These are phyloP conservation scores for Laothoe populi DNA, from an alignment of 2,888 invertebrate genomes.

Conservation along the genomic window DNA sequence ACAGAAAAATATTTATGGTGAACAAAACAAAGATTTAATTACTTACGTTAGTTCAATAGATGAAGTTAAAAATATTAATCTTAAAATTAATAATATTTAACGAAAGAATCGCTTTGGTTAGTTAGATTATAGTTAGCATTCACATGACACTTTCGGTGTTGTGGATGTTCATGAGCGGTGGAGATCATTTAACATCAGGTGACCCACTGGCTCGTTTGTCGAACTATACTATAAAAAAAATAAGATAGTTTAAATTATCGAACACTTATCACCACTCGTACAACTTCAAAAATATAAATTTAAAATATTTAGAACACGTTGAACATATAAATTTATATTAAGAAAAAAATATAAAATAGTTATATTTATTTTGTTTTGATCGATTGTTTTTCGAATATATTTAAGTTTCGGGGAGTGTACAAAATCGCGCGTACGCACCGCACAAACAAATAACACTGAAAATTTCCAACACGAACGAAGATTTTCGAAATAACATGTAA, in stretches of 20 bases:
- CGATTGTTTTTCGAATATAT: slow-evolving; percentile 25
- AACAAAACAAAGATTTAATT: too few relatives aligned
- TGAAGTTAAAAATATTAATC: too few relatives aligned
- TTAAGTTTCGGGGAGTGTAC: slow-evolving; percentile 12
- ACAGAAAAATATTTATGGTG: too few relatives aligned
- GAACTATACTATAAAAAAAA: too few relatives aligned
- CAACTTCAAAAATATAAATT: neutral
- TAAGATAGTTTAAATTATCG: neutral
- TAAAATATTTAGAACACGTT: neutral
- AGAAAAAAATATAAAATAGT: neutral
- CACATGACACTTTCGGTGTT: too few relatives aligned
- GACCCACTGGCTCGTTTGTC: too few relatives aligned
- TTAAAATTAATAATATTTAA: too few relatives aligned
- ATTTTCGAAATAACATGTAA: slow-evolving; percentile 40
- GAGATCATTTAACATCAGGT: too few relatives aligned
- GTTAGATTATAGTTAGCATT: too few relatives aligned
- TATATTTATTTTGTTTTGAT: slow-evolving; percentile 26
- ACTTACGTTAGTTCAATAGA: too few relatives aligned
- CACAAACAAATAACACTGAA: slow-evolving; percentile 36
- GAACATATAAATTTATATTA: neutral
- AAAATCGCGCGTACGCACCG: slow-evolving; percentile 32
- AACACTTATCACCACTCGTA: neutral
- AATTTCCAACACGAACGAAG: slow-evolving; percentile 28
- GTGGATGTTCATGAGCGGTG: too few relatives aligned
- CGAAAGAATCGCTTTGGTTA: too few relatives aligned